These are phyloP conservation scores for Ditylenchus dipsaci DNA, from an alignment of 1,140 invertebrate genomes.

Conservation along the genomic window DNA sequence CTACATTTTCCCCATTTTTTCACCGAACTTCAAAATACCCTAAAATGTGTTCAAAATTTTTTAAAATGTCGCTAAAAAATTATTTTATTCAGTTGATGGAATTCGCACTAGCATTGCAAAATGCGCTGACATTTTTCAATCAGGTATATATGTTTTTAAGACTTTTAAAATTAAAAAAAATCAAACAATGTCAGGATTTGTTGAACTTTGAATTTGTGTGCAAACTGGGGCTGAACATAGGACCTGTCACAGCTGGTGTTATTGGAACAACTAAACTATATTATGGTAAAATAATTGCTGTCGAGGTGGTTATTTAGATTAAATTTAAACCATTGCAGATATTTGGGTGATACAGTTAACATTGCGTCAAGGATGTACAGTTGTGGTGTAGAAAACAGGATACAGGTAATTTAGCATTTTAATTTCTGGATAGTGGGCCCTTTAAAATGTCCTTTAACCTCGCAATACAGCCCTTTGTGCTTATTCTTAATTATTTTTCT, in stretches of 20 bases:
- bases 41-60: no score
- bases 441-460: no score
- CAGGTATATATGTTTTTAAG: constrained; percentile 16
- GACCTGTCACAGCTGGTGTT: constrained; percentile 63
- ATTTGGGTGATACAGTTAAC: constrained; percentile 92
- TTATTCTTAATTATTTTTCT: no score
- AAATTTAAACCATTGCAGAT: neutral
- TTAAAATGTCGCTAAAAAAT: neutral
- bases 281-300: constrained; percentile 67
- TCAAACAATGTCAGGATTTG: constrained; percentile 27
- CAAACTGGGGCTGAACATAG: constrained; percentile 56
- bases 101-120: constrained; percentile 55
- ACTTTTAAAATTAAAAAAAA: neutral
- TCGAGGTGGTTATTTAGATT: neutral
- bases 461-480: no score
- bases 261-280: constrained; percentile 91
- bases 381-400: constrained; percentile 72
- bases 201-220: constrained; percentile 57
- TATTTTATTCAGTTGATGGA: constrained; percentile 49
- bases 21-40: no score
- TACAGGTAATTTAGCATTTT: constrained; percentile 79
- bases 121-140: constrained; percentile 50
- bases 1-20: no score
- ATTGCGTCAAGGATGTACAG: constrained; percentile 92
- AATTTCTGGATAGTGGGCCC: no score